These are phyloP conservation scores for Tenodera sinensis DNA, from an alignment of 2,888 invertebrate genomes.

Conservation along the genomic window DNA sequence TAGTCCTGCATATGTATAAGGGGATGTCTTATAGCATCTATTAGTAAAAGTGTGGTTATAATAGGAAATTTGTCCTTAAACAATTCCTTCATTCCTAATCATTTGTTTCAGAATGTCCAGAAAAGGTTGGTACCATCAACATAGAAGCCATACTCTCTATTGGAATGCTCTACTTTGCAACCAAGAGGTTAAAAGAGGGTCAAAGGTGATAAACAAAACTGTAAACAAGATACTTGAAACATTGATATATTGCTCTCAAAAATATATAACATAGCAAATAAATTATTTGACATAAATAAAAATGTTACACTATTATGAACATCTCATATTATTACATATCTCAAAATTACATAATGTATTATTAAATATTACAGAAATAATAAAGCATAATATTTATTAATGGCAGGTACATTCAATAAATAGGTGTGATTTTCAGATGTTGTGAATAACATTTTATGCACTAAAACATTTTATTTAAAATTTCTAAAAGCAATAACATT, in stretches of 20 bases:
- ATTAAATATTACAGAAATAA: background rate
- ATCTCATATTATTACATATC: background rate
- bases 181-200: background rate
- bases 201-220: background rate
- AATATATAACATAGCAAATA: background rate
- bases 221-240: background rate
- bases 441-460: slow-evolving; percentile 15
- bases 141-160: background rate
- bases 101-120: background rate
- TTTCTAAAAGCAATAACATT: slow-evolving; percentile 32
- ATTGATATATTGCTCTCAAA: background rate
- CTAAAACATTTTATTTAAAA: background rate
- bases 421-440: slow-evolving; percentile 15
- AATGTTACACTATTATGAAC: background rate
- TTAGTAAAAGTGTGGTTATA: background rate
- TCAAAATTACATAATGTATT: background rate
- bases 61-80: background rate
- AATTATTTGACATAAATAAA: background rate
- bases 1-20: background rate
- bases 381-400: background rate
- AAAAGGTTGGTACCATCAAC: background rate
- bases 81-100: background rate
- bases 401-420: background rate
- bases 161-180: background rate
- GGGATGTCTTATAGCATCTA: background rate